Base-by-base conservation (phyloP, 2,888 invertebrate genomes). In the Amitus sp. region DNA sequence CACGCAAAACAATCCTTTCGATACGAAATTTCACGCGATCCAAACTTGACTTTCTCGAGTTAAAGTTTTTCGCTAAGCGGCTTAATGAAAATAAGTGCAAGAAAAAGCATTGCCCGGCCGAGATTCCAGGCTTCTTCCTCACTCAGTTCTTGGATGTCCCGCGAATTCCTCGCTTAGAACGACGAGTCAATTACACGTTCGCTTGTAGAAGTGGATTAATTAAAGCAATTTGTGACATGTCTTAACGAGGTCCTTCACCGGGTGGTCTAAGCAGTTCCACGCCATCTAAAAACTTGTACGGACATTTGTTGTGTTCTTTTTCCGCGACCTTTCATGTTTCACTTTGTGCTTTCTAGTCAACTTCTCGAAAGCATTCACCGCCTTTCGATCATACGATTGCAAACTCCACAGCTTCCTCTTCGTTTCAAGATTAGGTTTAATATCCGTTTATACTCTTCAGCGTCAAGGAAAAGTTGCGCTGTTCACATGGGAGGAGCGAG, bases 221-320 rank as follows among this genome's bases (percentile, higher is more conserved):
- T 72, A 72, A 69, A 66, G 66, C 70, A 72, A 73, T 73, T 73
- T 73, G 72, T 66, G 68, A 72, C 69, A 69, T 70, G 64, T 72
- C 64, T 65, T 71, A 72, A 70, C 66, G 65, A 68, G 61, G 56
- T 53, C 58, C 48, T 59, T 56, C 65, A 61, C 67, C 61, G 67
- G 73, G 73, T 73, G 73, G 73, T 73, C 73, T 47, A 47, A 37
- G 37, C 23, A 30, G 33, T 37, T 6, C 34, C 47, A 19, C 18
- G 1, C 9, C 30, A 12, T 45, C 45, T 27, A 27, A 45, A 27
- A 45, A 20, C n/a, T 45, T 45, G 20, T n/a, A 27, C 13, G 12
- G 18, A 15, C 37, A 13, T 15, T 37, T 7, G 9, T 40, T 39
- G 40, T 33, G 15, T 23, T 56, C 4, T 37, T 62, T 58, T 62